Base-by-base conservation (phyloP, 1,140 invertebrate species). In the Drosophila kanapiae region DNA sequence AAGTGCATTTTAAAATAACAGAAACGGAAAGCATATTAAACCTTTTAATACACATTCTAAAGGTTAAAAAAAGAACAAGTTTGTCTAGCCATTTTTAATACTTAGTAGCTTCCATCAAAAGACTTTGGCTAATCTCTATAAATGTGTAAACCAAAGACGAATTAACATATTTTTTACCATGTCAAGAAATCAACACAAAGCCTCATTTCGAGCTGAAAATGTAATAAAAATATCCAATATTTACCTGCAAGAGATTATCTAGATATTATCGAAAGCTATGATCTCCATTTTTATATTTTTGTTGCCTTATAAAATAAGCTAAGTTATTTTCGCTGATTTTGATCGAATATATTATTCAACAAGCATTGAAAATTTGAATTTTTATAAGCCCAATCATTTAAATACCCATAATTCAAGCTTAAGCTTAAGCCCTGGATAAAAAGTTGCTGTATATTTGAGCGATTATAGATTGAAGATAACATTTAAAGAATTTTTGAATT, bases 341-440 rank as follows among this genome's bases (percentile, higher is more conserved):
- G 18, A 37, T 54, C 16, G 13, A 14, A 37, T 37, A 18, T 53
- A 35, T 35, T 14, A n/a, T n/a, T n/a, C n/a, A n/a, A n/a, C n/a
- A n/a, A n/a, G n/a, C n/a, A n/a, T n/a, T n/a, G n/a, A n/a, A 18
- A 54, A 23, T 54, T 54, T 37, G 7, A 54, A 54, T 54, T 14
- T 37, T 54, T 14, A 37, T 54, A 13, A 37, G 5, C 0, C 31
- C 51, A 53, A 54, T 54, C 33, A 54, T 54, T 53, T 53, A 53
- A 18, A 18, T 18, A 53, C 6, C 16, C 31, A 53, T 53, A 37
- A 53, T 5, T 8, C 6, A 4, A 18, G n/a, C 51, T 54, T 23
- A 49, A 23, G 13, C 3, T 14, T 7, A 37, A 23, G n/a, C 14
- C 13, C 33, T 14, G 5, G 3, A 23, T 7, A 37, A 23, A 54